Evolutionary conservation across 1,140 invertebrate genomes (phyloP), one percentile per base, ranked within the genome.

Genomic region (Lucilia cuprina): DNA sequence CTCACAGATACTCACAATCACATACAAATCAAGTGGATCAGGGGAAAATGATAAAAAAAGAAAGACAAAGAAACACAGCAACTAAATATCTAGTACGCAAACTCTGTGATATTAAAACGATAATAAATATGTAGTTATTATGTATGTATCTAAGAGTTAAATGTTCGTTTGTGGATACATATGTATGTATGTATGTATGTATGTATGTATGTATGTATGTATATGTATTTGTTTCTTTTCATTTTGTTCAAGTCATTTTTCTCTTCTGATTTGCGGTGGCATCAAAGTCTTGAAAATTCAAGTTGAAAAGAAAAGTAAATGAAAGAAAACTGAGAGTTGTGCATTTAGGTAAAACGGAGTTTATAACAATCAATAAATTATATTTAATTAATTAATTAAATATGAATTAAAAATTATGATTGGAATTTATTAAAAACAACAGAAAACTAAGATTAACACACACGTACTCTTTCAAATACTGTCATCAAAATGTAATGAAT

Each of bases 301-400:
- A 21, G n/a, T 21, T 19, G 10, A 70, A 21, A 70, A 9, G 19
- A 70, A 10, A 70, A 25, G 7, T 5, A 65, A 65, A n/a, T n/a
- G 14, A 65, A 19, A n/a, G n/a, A 17, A 17, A 65, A 65, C 12
- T 14, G 60, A n/a, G 8, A 55, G n/a, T n/a, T 65, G 8, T 65
- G 60, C 65, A 70, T 19, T 21, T 2, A 70, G n/a, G 17, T 70
- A 70, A 5, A 60, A 7, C n/a, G 14, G 19, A 70, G n/a, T 10
- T 70, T 9, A 70, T 70, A 70, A 70, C n/a, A 70, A 21, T n/a
- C 65, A 8, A 70, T 70, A 70, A 70, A 70, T 25, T 70, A 70
- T 70, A 70, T 21, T 70, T 70, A 70, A 70, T 70, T 70, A 70
- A 70, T 70, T 60, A 60, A 60, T 60, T 60, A 60, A n/a, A 41